Percentiles rank a stretch among this genome's conserved stretches.
Evolutionary conservation across 2,888 invertebrate genomes (phyloP).

Genomic region (Cataglyphis cursor): DNA sequence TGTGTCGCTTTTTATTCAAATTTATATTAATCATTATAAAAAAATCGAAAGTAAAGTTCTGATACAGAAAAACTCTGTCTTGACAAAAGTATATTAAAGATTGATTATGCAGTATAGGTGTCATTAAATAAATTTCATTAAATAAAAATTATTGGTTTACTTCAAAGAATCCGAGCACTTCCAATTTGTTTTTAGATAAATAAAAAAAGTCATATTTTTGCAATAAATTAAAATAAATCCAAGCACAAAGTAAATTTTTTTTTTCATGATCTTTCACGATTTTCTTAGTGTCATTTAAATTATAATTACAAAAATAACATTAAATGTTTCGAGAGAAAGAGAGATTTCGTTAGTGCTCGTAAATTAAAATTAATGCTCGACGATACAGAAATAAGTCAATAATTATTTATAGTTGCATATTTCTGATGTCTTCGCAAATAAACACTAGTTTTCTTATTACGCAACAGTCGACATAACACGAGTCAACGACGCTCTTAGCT

Average conservation of each 20-base stretch:
- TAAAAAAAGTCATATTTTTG: not conserved
- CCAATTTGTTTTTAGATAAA: not conserved
- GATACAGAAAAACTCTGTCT: slow-evolving; percentile 12
- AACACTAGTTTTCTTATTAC: slow-evolving; percentile 7
- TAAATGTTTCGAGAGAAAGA: not conserved
- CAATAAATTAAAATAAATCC: not conserved
- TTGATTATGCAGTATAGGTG: not conserved
- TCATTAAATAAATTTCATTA: not conserved
- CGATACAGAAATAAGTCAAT: slow-evolving; percentile 10
- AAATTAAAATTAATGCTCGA: not conserved
- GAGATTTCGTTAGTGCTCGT: not conserved
- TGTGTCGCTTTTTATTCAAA: not conserved
- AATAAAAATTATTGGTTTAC: not conserved
- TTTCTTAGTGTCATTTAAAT: not conserved
- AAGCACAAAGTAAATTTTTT: not conserved
- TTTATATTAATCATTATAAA: slow-evolving; percentile 22
- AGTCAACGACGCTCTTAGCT: slow-evolving; percentile 24
- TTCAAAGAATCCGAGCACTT: not conserved
- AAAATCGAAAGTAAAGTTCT: slow-evolving; percentile 8
- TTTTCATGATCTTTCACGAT: not conserved
- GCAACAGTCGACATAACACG: slow-evolving; percentile 15
- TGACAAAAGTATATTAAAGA: not conserved
- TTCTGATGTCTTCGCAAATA: not conserved
- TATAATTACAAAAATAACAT: not conserved
- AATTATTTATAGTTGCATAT: not conserved